phyloP scores from a whole-genome alignment of 1,140 invertebrate genomes.

The Pseudomyrmex gracilis region DNA sequence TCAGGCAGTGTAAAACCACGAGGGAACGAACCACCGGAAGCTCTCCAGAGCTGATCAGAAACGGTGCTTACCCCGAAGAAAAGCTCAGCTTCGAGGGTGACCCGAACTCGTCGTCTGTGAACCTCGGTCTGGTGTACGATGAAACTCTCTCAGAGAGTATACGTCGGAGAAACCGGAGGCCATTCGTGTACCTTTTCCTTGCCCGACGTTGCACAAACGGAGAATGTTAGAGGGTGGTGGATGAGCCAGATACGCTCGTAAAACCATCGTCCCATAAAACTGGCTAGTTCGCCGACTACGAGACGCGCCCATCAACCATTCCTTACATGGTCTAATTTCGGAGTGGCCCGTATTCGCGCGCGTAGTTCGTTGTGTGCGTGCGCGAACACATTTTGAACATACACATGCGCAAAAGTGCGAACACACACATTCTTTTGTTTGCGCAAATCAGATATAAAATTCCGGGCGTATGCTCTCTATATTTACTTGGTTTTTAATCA shows the following conservation, averaged over 20 bases:
- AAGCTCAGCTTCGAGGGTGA: slow-evolving; percentile 38
- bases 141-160: not conserved
- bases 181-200: slow-evolving; percentile 65
- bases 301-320: slow-evolving; percentile 80
- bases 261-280: slow-evolving; percentile 82
- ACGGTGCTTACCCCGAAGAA: slow-evolving; percentile 44
- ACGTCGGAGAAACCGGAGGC: slow-evolving; percentile 16
- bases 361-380: not conserved
- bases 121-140: not conserved
- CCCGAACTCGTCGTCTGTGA: slow-evolving; percentile 35
- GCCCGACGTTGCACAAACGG: slow-evolving; percentile 24
- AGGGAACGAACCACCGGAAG: slow-evolving; percentile 13
- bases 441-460: not conserved
- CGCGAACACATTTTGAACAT: not conserved
- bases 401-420: too few relatives aligned
- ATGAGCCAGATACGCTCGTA: slow-evolving; percentile 79
- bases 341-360: slow-evolving; percentile 60
- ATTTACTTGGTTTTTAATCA: too few relatives aligned
- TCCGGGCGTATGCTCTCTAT: too few relatives aligned
- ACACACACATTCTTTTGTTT: not conserved
- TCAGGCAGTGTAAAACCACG: slow-evolving; percentile 35
- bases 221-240: slow-evolving; percentile 66
- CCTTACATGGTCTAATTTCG: slow-evolving; percentile 81
- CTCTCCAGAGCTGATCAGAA: slow-evolving; percentile 54
- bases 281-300: slow-evolving; percentile 77